Evolutionary conservation across 2,888 invertebrate species (phyloP), one percentile per base, ranked within the genome.

Genomic region (Phymatocera aterrima): DNA sequence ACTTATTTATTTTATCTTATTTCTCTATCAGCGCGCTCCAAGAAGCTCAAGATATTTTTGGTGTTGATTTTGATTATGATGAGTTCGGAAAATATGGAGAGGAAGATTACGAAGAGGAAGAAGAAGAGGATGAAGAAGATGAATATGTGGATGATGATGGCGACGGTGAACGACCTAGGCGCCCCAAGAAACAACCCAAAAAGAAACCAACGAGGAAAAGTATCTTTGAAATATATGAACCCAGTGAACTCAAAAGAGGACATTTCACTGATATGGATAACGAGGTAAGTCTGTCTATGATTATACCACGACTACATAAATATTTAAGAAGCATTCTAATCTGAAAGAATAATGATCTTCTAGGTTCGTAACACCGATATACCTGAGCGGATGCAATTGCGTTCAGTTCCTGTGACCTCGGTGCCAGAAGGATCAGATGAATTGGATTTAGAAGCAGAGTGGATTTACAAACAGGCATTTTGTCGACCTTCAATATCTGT

Each of bases 31-130:
- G 95, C 12, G 97, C 97, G 0, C 92, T 99, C 21, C 98, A 99
- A 94, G 98, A 99, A 91, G 99, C 99, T 77, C 98, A 99, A 91
- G 99, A 99, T 89, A 98, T 99, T 83, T 99, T 99, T 89, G 99
- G 99, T 37, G 98, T 99, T n/a, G 99, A 99, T 90, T 99, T 99
- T 91, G 98, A 97, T 88, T 97, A 96, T 88, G 97, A 97, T 80
- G 97, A 97, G 83, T 96, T 97, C 90, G 95, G 95, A 77, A 96
- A 96, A 87, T 96, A 96, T 87, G 97, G 95, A 5, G 96, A 97
- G 77, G 97, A 97, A 82, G 96, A 96, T 81, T 96, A 97, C 85
- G 95, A 95, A 77, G 96, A 96, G 72, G 96, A 96, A 40, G 96
- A 96, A 1, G 96, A 96, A 10, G 96, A 96, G 78, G 93, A 95